Evolutionary conservation across 1,140 invertebrate genomes (phyloP), one percentile per base, ranked within the genome.

Genomic region (Teleogryllus occipitalis): DNA sequence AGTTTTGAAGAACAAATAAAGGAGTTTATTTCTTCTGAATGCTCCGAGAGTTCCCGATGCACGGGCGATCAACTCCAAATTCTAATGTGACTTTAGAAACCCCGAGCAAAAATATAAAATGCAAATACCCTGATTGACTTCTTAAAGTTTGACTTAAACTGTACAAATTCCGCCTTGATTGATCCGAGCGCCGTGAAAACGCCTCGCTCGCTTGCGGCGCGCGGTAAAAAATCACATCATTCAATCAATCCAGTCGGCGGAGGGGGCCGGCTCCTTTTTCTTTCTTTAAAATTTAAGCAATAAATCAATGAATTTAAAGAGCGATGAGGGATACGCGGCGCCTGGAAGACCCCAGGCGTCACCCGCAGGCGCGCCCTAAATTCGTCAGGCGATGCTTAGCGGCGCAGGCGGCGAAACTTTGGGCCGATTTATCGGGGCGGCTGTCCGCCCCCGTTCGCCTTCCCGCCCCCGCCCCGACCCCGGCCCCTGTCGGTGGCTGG

Each of bases 241-340:
- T 65, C 54, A 65, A 65, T 65, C 54, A 65, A 65, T 65, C 10
- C 54, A 65, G 54, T 65, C 54, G 18, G 18, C 54, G 54, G 54
- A 10, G 54, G 18, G 10, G 54, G 10, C 18, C 18, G 54, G 54
- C 54, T 18, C 54, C 54, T 65, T 65, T 65, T 65, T 65, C 54
- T 65, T 65, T 18, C 54, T 65, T 65, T 65, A 65, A 65, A 65
- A 65, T 65, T 65, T 65, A 65, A 65, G 54, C 54, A 65, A 65
- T 65, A 65, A 65, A 65, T 65, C 54, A 65, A 65, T 65, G 54
- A 65, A 65, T 65, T 65, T 65, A 65, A 65, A 65, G 54, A 2
- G 54, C 54, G 54, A 65, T 65, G 54, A 65, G 54, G 54, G 54
- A 65, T 65, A 65, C 54, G 54, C 18, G 18, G 10, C 10, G 54